phyloP scores from a whole-genome alignment of 2,888 invertebrate genomes.

The Mythimna albipuncta region DNA sequence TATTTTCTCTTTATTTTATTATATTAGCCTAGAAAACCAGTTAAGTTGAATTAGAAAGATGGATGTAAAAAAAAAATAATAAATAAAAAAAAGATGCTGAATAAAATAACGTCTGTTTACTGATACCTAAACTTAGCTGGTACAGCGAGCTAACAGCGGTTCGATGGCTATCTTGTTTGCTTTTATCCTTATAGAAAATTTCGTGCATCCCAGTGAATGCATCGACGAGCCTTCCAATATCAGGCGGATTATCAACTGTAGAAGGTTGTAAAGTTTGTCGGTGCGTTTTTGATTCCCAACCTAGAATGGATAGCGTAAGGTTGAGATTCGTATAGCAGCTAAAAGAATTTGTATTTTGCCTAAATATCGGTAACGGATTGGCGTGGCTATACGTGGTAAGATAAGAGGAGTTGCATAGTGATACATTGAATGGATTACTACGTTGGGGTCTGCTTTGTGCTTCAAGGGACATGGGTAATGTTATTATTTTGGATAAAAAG shows the following conservation, averaged over 20 bases:
- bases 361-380: conserved; percentile 90
- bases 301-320: conserved; percentile 69
- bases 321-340: conserved; percentile 68
- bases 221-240: conserved; percentile 89
- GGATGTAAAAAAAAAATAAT: too few relatives aligned
- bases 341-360: conserved; percentile 87
- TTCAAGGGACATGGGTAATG: conserved; percentile 59
- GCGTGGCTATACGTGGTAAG: conserved; percentile 85
- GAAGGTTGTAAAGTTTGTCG: conserved; percentile 83
- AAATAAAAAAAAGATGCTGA: too few relatives aligned
- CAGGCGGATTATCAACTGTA: conserved; percentile 86
- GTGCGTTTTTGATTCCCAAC: conserved; percentile 69
- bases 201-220: conserved; percentile 89
- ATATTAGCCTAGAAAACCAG: too few relatives aligned
- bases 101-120: too few relatives aligned
- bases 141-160: conserved; percentile 80
- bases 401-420: conserved; percentile 86
- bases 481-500: conserved; percentile 66
- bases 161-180: conserved; percentile 90
- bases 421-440: conserved; percentile 88
- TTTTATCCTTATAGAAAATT: conserved; percentile 91
- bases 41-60: too few relatives aligned
- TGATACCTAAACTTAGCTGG: conserved; percentile 34
- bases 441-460: conserved; percentile 79
- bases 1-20: too few relatives aligned